Evolutionary conservation across 2,888 invertebrate species (phyloP), one percentile per base, ranked within the genome.

Genomic region (Laothoe populi): DNA sequence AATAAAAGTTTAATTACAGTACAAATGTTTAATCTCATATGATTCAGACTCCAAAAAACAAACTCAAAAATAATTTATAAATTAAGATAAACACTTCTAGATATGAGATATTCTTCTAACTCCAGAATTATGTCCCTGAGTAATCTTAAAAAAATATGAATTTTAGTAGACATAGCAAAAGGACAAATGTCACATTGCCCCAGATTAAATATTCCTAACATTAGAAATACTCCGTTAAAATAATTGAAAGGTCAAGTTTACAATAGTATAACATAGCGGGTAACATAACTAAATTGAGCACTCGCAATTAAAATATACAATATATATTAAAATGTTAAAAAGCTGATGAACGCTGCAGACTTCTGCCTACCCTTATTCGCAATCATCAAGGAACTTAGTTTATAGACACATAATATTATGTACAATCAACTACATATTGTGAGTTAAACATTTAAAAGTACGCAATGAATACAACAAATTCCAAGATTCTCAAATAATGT

Each of bases 201-300:
- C n/a, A n/a, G n/a, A 31, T 31, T 23, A 11, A 4, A 21, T 13
- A 53, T 53, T 4, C 11, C 31, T 35, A 53, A 53, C 11, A 53
- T 35, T 31, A 53, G 31, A 53, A 53, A 35, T 53, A 53, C 11
- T 53, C 31, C 31, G 19, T 3, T 65, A 2, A 45, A 19, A 26
- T 45, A 57, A 35, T 42, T 31, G 19, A 44, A 53, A 16, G 35
- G 19, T 53, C 53, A 35, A 35, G 31, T 31, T 19, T n/a, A 49
- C 7, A 49, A 53, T 53, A 31, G n/a, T 42, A 40, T 31, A 49
- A 23, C 65, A 68, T 69, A 75, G 74, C 77, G 66, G 66, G 70
- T 67, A 71, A 82, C 78, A 75, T 75, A 83, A 84, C 77, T 78
- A 81, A 83, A 86, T 87, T 88, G 87, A 88, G 87, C 87, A 88